Conservation (phyloP, 2,797 vertebrate species). For the Synaphobranchus kaupii region DNA sequence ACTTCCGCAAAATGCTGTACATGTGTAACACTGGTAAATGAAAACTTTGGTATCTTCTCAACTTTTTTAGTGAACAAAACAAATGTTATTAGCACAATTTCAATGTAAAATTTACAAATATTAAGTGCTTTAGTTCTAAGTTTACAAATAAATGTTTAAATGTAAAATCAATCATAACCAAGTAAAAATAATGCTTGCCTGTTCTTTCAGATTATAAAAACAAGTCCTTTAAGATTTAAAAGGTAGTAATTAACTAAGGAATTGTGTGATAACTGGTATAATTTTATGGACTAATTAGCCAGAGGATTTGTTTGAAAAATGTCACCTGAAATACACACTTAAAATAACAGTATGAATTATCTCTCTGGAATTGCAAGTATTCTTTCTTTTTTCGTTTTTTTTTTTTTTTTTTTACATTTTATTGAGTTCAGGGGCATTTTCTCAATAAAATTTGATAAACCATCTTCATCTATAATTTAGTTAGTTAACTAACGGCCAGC, state of each 20-base stretch:
- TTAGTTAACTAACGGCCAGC: too few relatives aligned
- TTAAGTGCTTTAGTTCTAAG: neutral
- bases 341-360: too few relatives aligned
- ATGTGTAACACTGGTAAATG: neutral
- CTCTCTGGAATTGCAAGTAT: too few relatives aligned
- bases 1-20: neutral
- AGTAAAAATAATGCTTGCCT: neutral
- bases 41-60: neutral
- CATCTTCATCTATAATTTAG: too few relatives aligned
- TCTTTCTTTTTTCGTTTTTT: too few relatives aligned
- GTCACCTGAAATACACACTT: too few relatives aligned
- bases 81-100: neutral
- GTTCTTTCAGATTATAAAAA: neutral
- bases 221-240: neutral
- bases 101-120: neutral
- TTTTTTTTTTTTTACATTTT: too few relatives aligned
- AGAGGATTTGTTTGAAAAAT: too few relatives aligned
- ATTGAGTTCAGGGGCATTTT: too few relatives aligned
- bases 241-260: neutral
- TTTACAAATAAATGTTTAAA: neutral
- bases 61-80: neutral
- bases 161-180: neutral
- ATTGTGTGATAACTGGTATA: too few relatives aligned
- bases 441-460: too few relatives aligned
- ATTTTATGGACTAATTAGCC: too few relatives aligned